Conservation (phyloP, 2,888 invertebrate genomes). For the Morpho deidamia region DNA sequence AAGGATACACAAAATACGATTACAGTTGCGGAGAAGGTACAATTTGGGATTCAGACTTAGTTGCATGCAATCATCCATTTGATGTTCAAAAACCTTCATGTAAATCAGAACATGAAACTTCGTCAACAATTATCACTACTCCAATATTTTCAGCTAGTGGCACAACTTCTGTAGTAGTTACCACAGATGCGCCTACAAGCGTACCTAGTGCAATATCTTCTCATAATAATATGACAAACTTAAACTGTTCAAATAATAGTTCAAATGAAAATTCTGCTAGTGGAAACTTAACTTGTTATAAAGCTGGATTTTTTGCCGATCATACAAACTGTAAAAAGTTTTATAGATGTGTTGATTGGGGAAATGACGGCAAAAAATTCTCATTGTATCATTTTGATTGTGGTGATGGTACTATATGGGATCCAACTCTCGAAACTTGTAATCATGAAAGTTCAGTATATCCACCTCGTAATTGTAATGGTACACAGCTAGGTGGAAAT, state of each 20-base stretch:
- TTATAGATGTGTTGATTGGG: constrained; percentile 82
- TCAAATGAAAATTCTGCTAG: constrained; percentile 43
- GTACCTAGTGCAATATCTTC: constrained; percentile 25
- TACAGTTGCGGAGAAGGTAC: constrained; percentile 87
- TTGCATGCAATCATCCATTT: constrained; percentile 70
- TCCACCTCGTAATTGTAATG: constrained; percentile 70
- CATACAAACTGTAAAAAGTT: constrained; percentile 81
- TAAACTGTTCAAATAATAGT: constrained; percentile 36
- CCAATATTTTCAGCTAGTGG: constrained; percentile 20
- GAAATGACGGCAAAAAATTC: constrained; percentile 72
- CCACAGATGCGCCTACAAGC: constrained; percentile 22
- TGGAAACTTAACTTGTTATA: constrained; percentile 61
- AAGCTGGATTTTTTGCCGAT: constrained; percentile 80
- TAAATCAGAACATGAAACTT: constrained; percentile 25
- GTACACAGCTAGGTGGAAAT: constrained; percentile 44
- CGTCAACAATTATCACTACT: constrained; percentile 23
- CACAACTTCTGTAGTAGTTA: constrained; percentile 16
- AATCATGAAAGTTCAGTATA: constrained; percentile 82
- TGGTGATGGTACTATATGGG: constrained; percentile 84
- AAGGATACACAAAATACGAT: constrained; percentile 81
- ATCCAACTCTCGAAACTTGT: constrained; percentile 81
- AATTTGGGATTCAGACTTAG: constrained; percentile 84
- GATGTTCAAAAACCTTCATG: constrained; percentile 60
- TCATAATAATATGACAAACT: constrained; percentile 35
- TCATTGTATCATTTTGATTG: constrained; percentile 83